phyloP scores from a whole-genome alignment of 1,140 invertebrate species.

The Ephestia elutella region DNA sequence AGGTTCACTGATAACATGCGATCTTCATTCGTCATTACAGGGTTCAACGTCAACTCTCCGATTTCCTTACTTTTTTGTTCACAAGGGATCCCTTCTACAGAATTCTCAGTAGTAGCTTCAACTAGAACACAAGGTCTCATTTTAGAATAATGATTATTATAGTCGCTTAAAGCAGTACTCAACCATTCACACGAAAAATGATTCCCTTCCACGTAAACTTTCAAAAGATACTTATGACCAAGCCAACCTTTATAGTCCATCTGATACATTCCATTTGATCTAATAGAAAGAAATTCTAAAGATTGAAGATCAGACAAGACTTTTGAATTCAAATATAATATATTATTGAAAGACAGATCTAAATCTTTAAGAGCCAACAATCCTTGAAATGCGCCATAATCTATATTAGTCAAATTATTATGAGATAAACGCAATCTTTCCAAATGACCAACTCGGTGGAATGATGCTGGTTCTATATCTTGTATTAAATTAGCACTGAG shows the following conservation, averaged over 20 bases:
- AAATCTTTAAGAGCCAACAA: constrained; percentile 37
- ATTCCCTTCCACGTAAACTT: constrained; percentile 53
- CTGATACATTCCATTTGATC: constrained; percentile 39
- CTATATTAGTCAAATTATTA: constrained; percentile 39
- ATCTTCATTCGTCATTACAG: constrained; percentile 35
- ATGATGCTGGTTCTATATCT: constrained; percentile 43
- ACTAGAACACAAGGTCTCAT: constrained; percentile 41
- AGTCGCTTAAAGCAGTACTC: constrained; percentile 38
- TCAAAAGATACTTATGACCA: constrained; percentile 37
- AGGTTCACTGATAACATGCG: constrained; percentile 44
- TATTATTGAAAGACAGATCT: constrained; percentile 52
- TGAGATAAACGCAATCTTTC: constrained; percentile 42
- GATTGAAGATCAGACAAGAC: constrained; percentile 47
- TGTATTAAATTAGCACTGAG: constrained; percentile 48
- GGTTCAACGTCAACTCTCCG: constrained; percentile 12
- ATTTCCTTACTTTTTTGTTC: constrained; percentile 10
- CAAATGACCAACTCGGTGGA: constrained; percentile 34
- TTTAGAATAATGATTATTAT: constrained; percentile 49
- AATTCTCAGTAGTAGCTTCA: constrained; percentile 21
- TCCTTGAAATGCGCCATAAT: constrained; percentile 51
- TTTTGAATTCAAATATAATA: constrained; percentile 47
- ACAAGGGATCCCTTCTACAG: constrained; percentile 53
- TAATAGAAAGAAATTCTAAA: constrained; percentile 37
- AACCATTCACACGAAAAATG: constrained; percentile 54
- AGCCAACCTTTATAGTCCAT: constrained; percentile 49